Evolutionary conservation across 2,113 vertebrate genomes (phyloP).

Genomic region (Nesogale talazaci): DNA sequence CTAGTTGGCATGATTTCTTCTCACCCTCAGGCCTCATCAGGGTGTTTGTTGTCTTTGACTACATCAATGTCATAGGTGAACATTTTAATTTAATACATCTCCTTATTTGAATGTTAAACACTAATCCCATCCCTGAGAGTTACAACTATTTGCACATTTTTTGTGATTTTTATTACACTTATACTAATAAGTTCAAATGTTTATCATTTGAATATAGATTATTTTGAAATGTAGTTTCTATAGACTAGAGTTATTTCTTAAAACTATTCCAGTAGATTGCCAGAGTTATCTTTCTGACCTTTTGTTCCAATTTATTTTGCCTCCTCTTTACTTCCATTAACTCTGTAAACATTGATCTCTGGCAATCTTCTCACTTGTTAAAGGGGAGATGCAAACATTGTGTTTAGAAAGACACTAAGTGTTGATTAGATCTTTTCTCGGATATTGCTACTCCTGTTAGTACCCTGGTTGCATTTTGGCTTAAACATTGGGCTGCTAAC

Average conservation of each 20-base stretch:
- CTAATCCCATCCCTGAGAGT: too few species aligned
- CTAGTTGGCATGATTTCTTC: too few species aligned
- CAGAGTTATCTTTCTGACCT: background rate
- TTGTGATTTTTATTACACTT: background rate
- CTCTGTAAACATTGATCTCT: background rate
- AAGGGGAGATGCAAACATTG: background rate
- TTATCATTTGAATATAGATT: background rate
- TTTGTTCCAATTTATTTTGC: background rate
- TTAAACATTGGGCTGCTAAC: too few species aligned
- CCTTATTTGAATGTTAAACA: too few species aligned
- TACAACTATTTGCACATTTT: too few species aligned
- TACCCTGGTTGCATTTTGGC: too few species aligned
- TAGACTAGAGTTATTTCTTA: conserved; percentile 6
- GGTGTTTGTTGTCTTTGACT: too few species aligned
- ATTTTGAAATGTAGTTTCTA: background rate
- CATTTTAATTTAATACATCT: too few species aligned
- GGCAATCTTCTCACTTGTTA: conserved; percentile 7
- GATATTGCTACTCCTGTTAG: background rate
- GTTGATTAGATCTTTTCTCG: conserved; percentile 9
- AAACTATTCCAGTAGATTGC: conserved; percentile 21
- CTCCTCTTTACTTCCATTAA: background rate
- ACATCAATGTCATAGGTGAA: too few species aligned
- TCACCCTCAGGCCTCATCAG: too few species aligned
- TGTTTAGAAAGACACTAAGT: background rate
- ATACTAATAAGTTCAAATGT: background rate